A percentile compares a stretch with the other conserved stretches of the same genome.
These are phyloP conservation scores for Petrocephalus microphthalmus DNA, from an alignment of 2,113 vertebrate species.

Conservation along the genomic window DNA sequence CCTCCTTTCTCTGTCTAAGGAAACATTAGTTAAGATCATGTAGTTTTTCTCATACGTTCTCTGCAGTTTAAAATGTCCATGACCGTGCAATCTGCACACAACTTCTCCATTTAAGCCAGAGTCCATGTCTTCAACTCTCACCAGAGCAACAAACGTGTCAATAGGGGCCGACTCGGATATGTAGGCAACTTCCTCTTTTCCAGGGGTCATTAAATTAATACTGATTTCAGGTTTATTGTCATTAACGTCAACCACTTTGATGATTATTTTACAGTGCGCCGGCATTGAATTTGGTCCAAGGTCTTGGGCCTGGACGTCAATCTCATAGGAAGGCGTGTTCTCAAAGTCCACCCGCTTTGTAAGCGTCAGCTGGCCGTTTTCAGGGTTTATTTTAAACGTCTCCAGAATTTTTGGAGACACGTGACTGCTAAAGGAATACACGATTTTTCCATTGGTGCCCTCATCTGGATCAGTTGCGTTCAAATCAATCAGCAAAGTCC, in stretches of 20 bases:
- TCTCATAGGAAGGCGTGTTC: slow-evolving; percentile 77
- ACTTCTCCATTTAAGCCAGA: slow-evolving; percentile 84
- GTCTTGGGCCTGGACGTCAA: slow-evolving; percentile 92
- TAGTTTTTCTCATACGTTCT: slow-evolving; percentile 94
- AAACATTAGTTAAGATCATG: slow-evolving; percentile 85
- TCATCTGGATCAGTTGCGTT: slow-evolving; percentile 95
- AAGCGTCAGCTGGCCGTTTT: slow-evolving; percentile 81
- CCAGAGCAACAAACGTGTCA: slow-evolving; percentile 89
- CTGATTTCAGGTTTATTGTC: slow-evolving; percentile 96
- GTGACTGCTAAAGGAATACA: slow-evolving; percentile 91
- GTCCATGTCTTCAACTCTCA: slow-evolving; percentile 86
- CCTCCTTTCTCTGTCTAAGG: slow-evolving; percentile 86
- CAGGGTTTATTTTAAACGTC: slow-evolving; percentile 85
- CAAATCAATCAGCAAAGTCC: slow-evolving; percentile 81
- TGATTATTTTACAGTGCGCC: slow-evolving; percentile 90
- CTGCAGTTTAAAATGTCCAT: slow-evolving; percentile 87
- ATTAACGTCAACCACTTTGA: slow-evolving; percentile 88
- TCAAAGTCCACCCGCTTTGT: slow-evolving; percentile 87
- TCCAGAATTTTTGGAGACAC: slow-evolving; percentile 84
- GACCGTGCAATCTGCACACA: slow-evolving; percentile 80
- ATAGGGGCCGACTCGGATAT: slow-evolving; percentile 80
- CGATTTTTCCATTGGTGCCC: slow-evolving; percentile 87
- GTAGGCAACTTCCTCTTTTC: slow-evolving; percentile 81
- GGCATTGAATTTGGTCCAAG: slow-evolving; percentile 95
- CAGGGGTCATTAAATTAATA: slow-evolving; percentile 83